Conservation (phyloP, 2,888 invertebrate genomes). For the Melanotus villosus region DNA sequence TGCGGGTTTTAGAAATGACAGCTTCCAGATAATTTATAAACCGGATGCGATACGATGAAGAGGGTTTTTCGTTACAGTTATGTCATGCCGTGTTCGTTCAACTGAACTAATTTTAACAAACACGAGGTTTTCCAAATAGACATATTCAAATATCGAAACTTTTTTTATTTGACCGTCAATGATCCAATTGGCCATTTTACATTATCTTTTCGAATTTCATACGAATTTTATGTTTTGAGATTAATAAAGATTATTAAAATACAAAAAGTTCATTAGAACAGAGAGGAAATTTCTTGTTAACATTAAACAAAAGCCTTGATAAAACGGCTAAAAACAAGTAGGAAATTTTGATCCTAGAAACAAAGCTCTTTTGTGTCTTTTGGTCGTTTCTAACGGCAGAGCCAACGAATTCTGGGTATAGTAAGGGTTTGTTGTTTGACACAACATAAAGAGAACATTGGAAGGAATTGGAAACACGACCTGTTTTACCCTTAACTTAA, state of each 20-base stretch:
- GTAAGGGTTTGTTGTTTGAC: constrained; percentile 18
- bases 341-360: background rate
- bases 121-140: constrained; percentile 17
- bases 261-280: too few relatives aligned
- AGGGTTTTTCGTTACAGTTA: constrained; percentile 33
- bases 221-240: too few relatives aligned
- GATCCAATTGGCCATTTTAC: too few relatives aligned
- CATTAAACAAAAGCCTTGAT: too few relatives aligned
- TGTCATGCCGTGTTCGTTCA: constrained; percentile 26
- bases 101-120: constrained; percentile 28
- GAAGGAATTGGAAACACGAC: constrained; percentile 3
- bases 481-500: background rate
- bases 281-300: too few relatives aligned
- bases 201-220: too few relatives aligned
- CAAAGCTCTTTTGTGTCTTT: background rate
- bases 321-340: background rate
- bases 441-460: constrained; percentile 16
- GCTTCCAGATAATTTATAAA: constrained; percentile 34
- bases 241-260: too few relatives aligned
- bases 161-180: constrained; percentile 1
- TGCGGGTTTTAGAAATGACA: constrained; percentile 33
- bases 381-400: background rate
- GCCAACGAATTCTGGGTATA: background rate
- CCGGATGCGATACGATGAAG: constrained; percentile 29
- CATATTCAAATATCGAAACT: constrained; percentile 7